phyloP scores from a whole-genome alignment of 2,797 vertebrate genomes.

The Gallinago nigripennis region DNA sequence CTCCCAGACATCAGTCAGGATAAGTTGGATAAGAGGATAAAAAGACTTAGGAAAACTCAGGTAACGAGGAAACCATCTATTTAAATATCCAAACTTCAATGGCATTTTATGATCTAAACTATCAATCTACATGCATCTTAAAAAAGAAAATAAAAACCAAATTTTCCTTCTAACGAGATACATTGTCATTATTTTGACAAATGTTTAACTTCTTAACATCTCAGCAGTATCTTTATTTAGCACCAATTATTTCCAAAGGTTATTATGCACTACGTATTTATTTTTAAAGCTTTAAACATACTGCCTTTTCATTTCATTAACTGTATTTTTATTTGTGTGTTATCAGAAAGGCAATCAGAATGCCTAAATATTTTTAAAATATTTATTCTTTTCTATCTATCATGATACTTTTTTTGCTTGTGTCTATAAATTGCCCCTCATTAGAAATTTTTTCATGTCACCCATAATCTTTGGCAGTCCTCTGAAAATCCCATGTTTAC shows the following conservation, averaged over 20 bases:
- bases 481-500: not conserved
- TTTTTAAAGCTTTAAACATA: not conserved
- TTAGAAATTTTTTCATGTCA: not conserved
- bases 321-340: not conserved
- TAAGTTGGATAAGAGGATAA: not conserved
- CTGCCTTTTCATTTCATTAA: not conserved
- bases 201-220: not conserved
- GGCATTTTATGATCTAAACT: not conserved
- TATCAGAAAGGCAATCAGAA: not conserved
- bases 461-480: not conserved
- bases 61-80: not conserved
- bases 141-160: not conserved
- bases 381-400: not conserved
- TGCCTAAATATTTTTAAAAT: not conserved
- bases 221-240: not conserved
- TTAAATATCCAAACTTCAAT: not conserved
- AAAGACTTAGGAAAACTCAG: not conserved
- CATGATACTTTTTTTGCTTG: not conserved
- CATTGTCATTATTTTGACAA: not conserved
- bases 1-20: not conserved
- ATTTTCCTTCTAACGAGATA: not conserved
- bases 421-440: not conserved
- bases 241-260: not conserved
- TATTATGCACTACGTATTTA: not conserved
- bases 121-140: not conserved